Evolutionary conservation across 2,113 vertebrate genomes (phyloP).

Genomic region (Festucalex cinctus): DNA sequence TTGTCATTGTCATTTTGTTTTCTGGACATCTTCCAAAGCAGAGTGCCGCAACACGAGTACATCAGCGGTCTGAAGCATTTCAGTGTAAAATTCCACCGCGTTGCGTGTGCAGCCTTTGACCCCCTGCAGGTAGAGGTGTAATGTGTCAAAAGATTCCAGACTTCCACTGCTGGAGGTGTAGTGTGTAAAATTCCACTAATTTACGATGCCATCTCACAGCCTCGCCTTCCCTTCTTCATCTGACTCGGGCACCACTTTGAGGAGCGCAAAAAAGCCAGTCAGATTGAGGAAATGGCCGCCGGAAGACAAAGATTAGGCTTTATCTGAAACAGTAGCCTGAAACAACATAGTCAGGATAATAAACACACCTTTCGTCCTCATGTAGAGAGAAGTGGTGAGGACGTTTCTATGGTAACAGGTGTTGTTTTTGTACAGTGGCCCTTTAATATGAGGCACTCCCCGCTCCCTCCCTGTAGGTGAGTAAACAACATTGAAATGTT

Average conservation of each 20-base stretch:
- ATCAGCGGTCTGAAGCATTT: slow-evolving; percentile 1
- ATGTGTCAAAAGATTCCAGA: slow-evolving; percentile 57
- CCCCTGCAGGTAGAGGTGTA: slow-evolving; percentile 45
- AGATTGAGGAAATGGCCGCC: neutral
- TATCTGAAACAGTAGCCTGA: slow-evolving; percentile 18
- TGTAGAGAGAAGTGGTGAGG: neutral
- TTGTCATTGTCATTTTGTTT: slow-evolving; percentile 9
- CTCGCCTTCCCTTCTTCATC: neutral
- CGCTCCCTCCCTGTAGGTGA: slow-evolving; percentile 39
- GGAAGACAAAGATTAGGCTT: neutral
- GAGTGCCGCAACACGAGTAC: slow-evolving; percentile 15
- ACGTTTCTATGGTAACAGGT: slow-evolving; percentile 48
- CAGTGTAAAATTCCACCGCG: slow-evolving; percentile 44
- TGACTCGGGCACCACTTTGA: neutral
- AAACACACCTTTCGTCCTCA: slow-evolving; percentile 23
- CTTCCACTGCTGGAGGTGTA: slow-evolving; percentile 50
- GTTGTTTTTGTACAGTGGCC: slow-evolving; percentile 56
- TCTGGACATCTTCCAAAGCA: slow-evolving; percentile 12
- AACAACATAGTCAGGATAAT: slow-evolving; percentile 33
- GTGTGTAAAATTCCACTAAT: slow-evolving; percentile 60
- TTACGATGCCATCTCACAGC: slow-evolving; percentile 14
- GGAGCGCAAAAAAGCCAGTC: neutral
- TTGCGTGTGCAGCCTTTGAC: slow-evolving; percentile 21
- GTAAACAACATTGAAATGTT: slow-evolving; percentile 57
- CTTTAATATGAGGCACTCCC: slow-evolving; percentile 56